Evolutionary conservation across 2,797 vertebrate species (phyloP), one percentile per base, ranked within the genome.

Genomic region (Crenichthys baileyi): DNA sequence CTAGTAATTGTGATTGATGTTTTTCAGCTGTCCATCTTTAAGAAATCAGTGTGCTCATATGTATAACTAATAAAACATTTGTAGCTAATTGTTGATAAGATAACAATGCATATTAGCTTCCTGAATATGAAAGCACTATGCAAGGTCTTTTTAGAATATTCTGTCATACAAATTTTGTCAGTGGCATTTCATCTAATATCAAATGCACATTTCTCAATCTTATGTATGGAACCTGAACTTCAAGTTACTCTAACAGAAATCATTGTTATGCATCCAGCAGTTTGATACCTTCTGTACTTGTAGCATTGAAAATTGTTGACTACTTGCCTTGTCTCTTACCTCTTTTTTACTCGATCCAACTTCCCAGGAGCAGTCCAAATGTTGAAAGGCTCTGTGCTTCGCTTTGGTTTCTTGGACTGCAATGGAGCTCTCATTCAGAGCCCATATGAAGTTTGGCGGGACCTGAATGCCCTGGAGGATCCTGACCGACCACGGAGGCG

Each of bases 361-460:
- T 7, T 74, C 36, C 63, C 92, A 99, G 98, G 97, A 83, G 96
- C 96, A 0, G 93, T 98, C 70, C 93, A 98, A 87, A 97, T 97
- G 79, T 90, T 99, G 88, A 99, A 99, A 86, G 97, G 98, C 90
- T 97, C 97, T 0, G 94, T 99, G 79, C 89, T 99, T 93, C 96
- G 94, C 73, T 97, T 99, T 20, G 94, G 95, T 1, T 99, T 97
- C 89, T 88, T 99, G 96, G 97, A 99, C 92, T 97, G 94, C 91
- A 89, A 89, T 86, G 98, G 98, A 3, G 91, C 92, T 0, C 87
- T 97, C 87, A 96, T 97, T 76, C 96, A 96, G 80, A 95, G 96
- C 6, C 96, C 98, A 0, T 97, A 97, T 0, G 98, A 99, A 94
- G 94, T 97, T 68, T 99, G 98, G 98, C 95, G 95, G 82, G 98